These are phyloP conservation scores for Agrotis exclamationis DNA, from an alignment of 2,888 invertebrate species.

Conservation along the genomic window DNA sequence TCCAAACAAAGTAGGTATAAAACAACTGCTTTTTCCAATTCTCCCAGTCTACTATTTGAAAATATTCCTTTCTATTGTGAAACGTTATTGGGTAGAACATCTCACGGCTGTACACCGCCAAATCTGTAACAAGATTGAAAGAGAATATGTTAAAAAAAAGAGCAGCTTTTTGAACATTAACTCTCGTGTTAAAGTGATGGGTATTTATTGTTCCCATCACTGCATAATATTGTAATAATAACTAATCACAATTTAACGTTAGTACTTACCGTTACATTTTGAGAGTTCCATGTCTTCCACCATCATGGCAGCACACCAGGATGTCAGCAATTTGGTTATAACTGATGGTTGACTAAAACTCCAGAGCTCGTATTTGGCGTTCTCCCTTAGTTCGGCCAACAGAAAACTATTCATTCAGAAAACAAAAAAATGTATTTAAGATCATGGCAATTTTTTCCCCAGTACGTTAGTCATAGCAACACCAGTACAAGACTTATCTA, in stretches of 20 bases:
- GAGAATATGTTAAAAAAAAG: not conserved
- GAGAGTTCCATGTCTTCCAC: slow-evolving; percentile 8
- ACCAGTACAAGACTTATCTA: not conserved
- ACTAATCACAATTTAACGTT: not conserved
- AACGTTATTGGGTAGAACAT: slow-evolving; percentile 49
- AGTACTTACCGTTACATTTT: slow-evolving; percentile 33
- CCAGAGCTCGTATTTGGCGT: slow-evolving; percentile 15
- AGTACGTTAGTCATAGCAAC: not conserved
- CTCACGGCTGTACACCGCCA: slow-evolving; percentile 33
- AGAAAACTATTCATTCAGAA: slow-evolving; percentile 14
- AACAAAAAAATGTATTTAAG: not conserved
- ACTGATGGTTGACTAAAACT: slow-evolving; percentile 24
- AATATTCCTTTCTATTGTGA: slow-evolving; percentile 36
- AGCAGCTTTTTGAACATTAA: too few species aligned
- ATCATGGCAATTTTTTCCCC: not conserved
- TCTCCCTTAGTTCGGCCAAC: slow-evolving; percentile 1
- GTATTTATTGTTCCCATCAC: too few species aligned
- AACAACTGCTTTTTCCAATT: slow-evolving; percentile 6
- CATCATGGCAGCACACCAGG: slow-evolving; percentile 17
- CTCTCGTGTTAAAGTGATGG: too few species aligned
- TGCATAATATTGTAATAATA: too few species aligned
- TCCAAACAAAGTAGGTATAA: slow-evolving; percentile 36
- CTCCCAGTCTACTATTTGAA: slow-evolving; percentile 8
- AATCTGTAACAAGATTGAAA: slow-evolving; percentile 29
- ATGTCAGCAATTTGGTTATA: slow-evolving; percentile 14